phyloP scores from a whole-genome alignment of 35 echinoderm and acorn worm species.

The Lytechinus variegatus region DNA sequence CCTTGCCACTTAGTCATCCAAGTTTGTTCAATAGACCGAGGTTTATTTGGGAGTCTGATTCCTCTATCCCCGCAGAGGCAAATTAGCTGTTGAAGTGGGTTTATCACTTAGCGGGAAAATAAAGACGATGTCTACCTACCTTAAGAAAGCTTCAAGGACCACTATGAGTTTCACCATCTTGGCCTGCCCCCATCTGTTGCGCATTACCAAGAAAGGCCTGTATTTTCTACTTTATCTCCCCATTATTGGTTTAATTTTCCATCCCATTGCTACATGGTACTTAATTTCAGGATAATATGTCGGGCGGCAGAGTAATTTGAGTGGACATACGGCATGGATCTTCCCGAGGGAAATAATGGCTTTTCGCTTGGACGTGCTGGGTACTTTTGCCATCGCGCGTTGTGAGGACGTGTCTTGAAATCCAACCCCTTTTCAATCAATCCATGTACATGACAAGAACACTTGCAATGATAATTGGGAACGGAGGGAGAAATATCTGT shows the following conservation, averaged over 20 bases:
- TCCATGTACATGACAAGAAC: background rate
- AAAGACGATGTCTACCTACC: background rate
- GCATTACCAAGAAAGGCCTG: background rate
- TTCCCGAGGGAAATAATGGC: background rate
- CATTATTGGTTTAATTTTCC: slow-evolving; percentile 34
- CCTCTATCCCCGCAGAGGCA: background rate
- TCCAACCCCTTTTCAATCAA: background rate
- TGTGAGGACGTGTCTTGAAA: background rate
- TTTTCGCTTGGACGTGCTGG: background rate
- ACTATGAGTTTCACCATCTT: background rate
- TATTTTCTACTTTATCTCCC: background rate
- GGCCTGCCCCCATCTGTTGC: background rate
- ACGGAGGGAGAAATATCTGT: background rate
- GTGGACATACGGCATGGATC: background rate
- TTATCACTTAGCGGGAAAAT: background rate
- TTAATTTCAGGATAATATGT: slow-evolving; percentile 21
- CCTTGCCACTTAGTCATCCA: background rate
- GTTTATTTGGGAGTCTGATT: background rate
- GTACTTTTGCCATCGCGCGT: background rate
- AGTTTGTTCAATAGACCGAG: background rate
- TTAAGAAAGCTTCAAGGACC: background rate
- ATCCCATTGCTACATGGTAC: background rate
- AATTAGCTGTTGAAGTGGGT: background rate
- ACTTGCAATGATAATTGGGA: background rate
- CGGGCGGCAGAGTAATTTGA: slow-evolving; percentile 31